A percentile compares a stretch with the other conserved stretches of the same genome.
phyloP scores from a whole-genome alignment of 1,140 invertebrate genomes.

The Sweltsa coloradensis region DNA sequence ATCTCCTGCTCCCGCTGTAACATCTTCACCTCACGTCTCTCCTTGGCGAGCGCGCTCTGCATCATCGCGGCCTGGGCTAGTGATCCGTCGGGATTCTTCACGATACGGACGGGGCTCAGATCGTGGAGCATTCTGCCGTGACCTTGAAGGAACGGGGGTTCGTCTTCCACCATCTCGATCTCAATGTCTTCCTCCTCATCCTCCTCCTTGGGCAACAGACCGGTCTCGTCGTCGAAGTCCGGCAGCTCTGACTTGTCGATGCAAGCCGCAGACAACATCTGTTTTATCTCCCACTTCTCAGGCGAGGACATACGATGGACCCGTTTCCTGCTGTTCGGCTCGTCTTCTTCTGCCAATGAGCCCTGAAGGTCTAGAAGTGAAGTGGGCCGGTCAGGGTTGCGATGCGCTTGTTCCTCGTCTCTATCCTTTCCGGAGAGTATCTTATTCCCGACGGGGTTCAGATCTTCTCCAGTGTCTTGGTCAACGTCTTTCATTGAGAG shows the following conservation, averaged over 20 bases:
- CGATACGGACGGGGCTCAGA: slow-evolving; percentile 89
- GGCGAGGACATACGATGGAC: slow-evolving; percentile 92
- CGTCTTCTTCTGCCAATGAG: slow-evolving; percentile 54
- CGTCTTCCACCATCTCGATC: slow-evolving; percentile 97
- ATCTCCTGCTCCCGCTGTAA: slow-evolving; percentile 82
- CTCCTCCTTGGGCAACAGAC: slow-evolving; percentile 73
- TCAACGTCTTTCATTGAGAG: slow-evolving; percentile 98
- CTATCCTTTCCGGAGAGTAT: slow-evolving; percentile 20
- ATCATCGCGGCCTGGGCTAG: slow-evolving; percentile 98
- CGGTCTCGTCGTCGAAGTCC: slow-evolving; percentile 85
- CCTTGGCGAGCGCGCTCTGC: slow-evolving; percentile 96
- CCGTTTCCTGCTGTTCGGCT: slow-evolving; percentile 60
- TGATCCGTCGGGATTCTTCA: slow-evolving; percentile 98
- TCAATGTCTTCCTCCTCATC: slow-evolving; percentile 96
- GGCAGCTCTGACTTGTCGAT: slow-evolving; percentile 79
- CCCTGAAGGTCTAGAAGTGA: slow-evolving; percentile 55
- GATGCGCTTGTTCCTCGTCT: slow-evolving; percentile 53
- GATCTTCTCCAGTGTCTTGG: slow-evolving; percentile 85
- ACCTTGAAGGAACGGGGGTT: slow-evolving; percentile 89
- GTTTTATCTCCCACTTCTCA: slow-evolving; percentile 83
- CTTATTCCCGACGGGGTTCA: slow-evolving; percentile 63
- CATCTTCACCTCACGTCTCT: slow-evolving; percentile 89
- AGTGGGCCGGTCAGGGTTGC: slow-evolving; percentile 80
- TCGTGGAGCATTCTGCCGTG: slow-evolving; percentile 83
- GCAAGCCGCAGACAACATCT: slow-evolving; percentile 76